These are phyloP conservation scores for Hesperia comma DNA, from an alignment of 2,888 invertebrate genomes.

Conservation along the genomic window DNA sequence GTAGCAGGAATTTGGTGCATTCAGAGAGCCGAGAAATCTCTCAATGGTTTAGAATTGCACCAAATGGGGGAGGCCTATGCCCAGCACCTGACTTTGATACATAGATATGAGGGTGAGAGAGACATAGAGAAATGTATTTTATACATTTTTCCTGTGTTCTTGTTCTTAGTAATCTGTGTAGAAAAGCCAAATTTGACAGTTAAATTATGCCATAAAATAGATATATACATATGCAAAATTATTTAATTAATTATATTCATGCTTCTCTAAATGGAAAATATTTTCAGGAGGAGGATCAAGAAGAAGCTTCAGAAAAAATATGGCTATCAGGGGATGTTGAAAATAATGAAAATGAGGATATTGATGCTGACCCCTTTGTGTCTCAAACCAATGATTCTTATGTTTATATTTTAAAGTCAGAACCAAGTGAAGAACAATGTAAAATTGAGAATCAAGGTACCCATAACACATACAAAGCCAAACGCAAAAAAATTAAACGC, in stretches of 20 bases:
- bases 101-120: too few species aligned
- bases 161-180: too few species aligned
- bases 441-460: constrained; percentile 2
- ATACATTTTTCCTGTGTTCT: too few species aligned
- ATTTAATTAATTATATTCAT: neutral
- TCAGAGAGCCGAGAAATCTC: too few species aligned
- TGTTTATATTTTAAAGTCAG: constrained; percentile 55
- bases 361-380: constrained; percentile 49
- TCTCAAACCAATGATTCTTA: constrained; percentile 52
- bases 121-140: too few species aligned
- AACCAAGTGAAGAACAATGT: constrained; percentile 48
- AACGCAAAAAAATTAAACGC: constrained; percentile 61
- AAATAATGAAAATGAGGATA: constrained; percentile 26
- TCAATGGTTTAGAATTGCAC: too few species aligned
- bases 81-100: too few species aligned
- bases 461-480: constrained; percentile 45
- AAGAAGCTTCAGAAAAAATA: constrained; percentile 37
- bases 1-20: too few species aligned
- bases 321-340: constrained; percentile 41
- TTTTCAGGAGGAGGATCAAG: constrained; percentile 37
- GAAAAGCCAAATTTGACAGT: too few species aligned
- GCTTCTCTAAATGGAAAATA: neutral
- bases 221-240: too few species aligned
- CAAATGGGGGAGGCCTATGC: too few species aligned
- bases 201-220: too few species aligned